Evolutionary conservation across 1,140 invertebrate species (phyloP).

Genomic region (Notospermus geniculatus): DNA sequence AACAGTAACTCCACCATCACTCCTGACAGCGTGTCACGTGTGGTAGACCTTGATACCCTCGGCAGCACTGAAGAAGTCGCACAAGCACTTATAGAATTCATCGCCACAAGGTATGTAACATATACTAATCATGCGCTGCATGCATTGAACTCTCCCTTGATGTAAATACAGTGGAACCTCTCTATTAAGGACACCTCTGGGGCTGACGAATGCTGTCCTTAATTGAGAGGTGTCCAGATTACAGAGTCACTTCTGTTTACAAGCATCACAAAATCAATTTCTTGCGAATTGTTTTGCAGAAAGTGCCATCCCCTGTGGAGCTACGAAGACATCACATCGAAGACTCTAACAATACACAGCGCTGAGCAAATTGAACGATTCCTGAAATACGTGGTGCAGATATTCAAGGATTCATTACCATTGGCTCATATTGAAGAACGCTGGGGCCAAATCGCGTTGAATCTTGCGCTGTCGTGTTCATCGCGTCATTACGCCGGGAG

Average conservation of each 20-base stretch:
- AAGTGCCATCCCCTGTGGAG: slow-evolving; percentile 81
- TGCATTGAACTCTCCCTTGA: too few relatives aligned
- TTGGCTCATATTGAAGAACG: slow-evolving; percentile 74
- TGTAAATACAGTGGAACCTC: too few relatives aligned
- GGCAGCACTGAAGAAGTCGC: slow-evolving; percentile 72
- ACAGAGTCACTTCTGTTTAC: too few relatives aligned
- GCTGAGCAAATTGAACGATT: slow-evolving; percentile 80
- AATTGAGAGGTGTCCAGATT: too few relatives aligned
- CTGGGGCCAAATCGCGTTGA: slow-evolving; percentile 95
- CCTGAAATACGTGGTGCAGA: slow-evolving; percentile 68
- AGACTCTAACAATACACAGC: slow-evolving; percentile 86
- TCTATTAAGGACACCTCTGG: too few relatives aligned
- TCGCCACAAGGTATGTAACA: slow-evolving; percentile 67
- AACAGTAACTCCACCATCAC: slow-evolving; percentile 51
- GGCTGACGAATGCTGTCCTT: too few relatives aligned
- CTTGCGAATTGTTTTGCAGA: slow-evolving; percentile 56
- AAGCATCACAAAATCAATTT: too few relatives aligned
- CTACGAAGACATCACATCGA: slow-evolving; percentile 96
- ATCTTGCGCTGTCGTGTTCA: slow-evolving; percentile 91
- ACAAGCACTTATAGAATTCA: slow-evolving; percentile 82
- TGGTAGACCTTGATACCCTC: slow-evolving; percentile 57
- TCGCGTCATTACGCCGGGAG: slow-evolving; percentile 95
- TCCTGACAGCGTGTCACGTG: slow-evolving; percentile 63
- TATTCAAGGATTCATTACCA: slow-evolving; percentile 88
- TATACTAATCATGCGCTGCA: too few relatives aligned